A percentile compares a stretch with the other conserved stretches of the same genome.
phyloP scores from a whole-genome alignment of 2,888 invertebrate genomes.

The Thecophora atra region DNA sequence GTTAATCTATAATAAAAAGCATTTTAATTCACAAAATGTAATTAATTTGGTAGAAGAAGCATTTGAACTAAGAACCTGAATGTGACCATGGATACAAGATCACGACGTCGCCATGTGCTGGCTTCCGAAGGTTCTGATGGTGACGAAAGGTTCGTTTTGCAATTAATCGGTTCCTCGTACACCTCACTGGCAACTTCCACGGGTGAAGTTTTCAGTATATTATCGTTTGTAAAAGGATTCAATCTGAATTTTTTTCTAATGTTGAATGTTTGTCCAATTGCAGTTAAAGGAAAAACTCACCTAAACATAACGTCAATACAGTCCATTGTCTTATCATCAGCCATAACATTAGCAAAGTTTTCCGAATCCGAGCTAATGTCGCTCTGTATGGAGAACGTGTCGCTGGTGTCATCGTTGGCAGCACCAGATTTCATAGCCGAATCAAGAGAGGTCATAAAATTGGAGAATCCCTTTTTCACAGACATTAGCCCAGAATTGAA shows the following conservation, averaged over 20 bases:
- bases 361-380: slow-evolving; percentile 90
- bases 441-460: slow-evolving; percentile 84
- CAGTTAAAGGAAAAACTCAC: slow-evolving; percentile 51
- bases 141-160: slow-evolving; percentile 74
- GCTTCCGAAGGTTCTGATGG: slow-evolving; percentile 85
- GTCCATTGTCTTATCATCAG: slow-evolving; percentile 73
- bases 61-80: slow-evolving; percentile 56
- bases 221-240: slow-evolving; percentile 68
- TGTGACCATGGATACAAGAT: slow-evolving; percentile 73
- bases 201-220: slow-evolving; percentile 63
- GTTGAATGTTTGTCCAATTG: background rate
- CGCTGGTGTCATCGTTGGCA: slow-evolving; percentile 75
- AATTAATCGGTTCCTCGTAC: slow-evolving; percentile 72
- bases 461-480: slow-evolving; percentile 85
- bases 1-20: slow-evolving; percentile 79
- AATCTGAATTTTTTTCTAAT: slow-evolving; percentile 52
- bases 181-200: slow-evolving; percentile 89
- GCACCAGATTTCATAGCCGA: slow-evolving; percentile 78
- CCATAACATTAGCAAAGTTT: slow-evolving; percentile 80
- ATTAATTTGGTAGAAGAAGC: background rate
- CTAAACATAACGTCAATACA: slow-evolving; percentile 78
- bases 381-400: slow-evolving; percentile 79
- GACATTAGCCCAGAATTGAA: slow-evolving; percentile 73
- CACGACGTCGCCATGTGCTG: slow-evolving; percentile 80
- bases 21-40: background rate